Base-by-base conservation (phyloP, 2,797 vertebrate genomes). In the Typhlichthys eigenmanni region DNA sequence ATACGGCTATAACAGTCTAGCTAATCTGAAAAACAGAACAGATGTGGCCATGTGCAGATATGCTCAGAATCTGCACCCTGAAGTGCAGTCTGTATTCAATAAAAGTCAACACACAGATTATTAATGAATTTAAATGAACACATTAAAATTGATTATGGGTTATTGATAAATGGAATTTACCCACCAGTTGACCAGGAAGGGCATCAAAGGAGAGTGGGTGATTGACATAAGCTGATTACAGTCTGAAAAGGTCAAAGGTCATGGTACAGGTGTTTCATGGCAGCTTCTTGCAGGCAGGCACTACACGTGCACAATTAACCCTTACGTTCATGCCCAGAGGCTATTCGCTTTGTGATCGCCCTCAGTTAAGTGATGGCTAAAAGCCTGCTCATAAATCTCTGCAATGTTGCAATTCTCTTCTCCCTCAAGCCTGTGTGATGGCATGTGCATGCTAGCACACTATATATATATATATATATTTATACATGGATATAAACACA, bases 131-230 rank as follows among this genome's bases (percentile, higher is more conserved):
- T 6, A 9, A 38, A 6, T 38, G 1, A 38, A 6, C 8, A 38
- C 34, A 9, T 6, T 38, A 1, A 38, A 4, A 29, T 29, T 1
- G 24, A 29, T 29, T 29, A 38, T 38, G 34, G 34, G 34, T 80
- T 69, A 85, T 85, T 77, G 87, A 74, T 85, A 69, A 58, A 43
- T 62, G 57, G 75, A 82, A 86, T 81, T 19, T 34, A 60, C 60
- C 48, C 65, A 82, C 74, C 74, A 38, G 82, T 85, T 79, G 56
- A 81, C 83, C 69, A 72, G 52, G 58, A 47, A 61, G 58, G 63
- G 72, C 67, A 67, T 65, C 6, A 55, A 50, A 66, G 75, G 74
- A 69, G 51, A 69, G 63, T 62, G 16, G 13, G 60, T 83, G 87
- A 88, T 88, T 67, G 78, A 86, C 86, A 66, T 13, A 3, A 24